Base-by-base conservation (phyloP, 92 coral and sea anemone species). In the Micromussa lordhowensis region DNA sequence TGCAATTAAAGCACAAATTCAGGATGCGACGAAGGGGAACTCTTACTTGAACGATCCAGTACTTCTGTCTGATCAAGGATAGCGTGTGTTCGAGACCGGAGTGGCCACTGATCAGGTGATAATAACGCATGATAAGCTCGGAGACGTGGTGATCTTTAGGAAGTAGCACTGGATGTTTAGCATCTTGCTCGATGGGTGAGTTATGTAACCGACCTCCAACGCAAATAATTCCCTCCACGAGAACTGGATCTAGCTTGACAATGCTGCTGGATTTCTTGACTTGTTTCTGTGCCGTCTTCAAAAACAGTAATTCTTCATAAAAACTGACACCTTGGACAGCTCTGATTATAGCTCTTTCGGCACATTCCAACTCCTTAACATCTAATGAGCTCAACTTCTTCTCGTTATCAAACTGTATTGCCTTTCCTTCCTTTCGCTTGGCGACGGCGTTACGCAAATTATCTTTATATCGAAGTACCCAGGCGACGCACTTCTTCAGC, bases 61-160 rank as follows among this genome's bases (percentile, higher is more conserved):
- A 91, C 32, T 49, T 77, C 78, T 87, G 75, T 18, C 91, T 51
- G 36, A 87, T 79, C 14, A 93, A 48, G n/a, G 95, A 90, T 40
- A 93, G 72, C 18, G 88, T 87, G 55, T 90, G 80, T 70, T 93
- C 95, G 16, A 87, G 58, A 40, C 93, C 90, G 24, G 93, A 93
- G 59, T 92, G 93, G 29, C 95, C 95, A 51, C 89, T 54, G 35
- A 87, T 30, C 5, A 70, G 66, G 34, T 90, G 93, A 86, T 93
- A 90, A 59, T 86, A 34, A 21, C 84, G 84, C n/a, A 79, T 49
- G 36, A 93, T 86, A 10, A 93, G 85, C 30, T 78, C 51, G 9
- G 91, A 84, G 9, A 83, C 77, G 68, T 93, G 95, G 68, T 74
- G 78, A 15, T 74, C 49, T 44, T 74, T 40, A 19, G 77, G 77